phyloP scores from a whole-genome alignment of 2,113 vertebrate species.

The Oxyura jamaicensis region DNA sequence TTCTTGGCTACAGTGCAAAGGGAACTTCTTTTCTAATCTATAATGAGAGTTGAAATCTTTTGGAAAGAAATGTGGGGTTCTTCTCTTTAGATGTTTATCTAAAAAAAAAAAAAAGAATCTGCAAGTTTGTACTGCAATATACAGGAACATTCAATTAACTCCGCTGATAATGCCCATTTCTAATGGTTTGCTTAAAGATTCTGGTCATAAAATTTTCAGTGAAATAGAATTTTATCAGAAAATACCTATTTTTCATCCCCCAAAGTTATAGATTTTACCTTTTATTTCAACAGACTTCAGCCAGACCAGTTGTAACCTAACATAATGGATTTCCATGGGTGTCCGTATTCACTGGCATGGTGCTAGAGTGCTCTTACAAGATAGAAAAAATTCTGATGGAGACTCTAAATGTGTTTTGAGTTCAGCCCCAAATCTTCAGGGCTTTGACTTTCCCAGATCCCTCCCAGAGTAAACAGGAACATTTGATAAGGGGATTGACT shows the following conservation, averaged over 20 bases:
- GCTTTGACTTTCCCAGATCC: background rate
- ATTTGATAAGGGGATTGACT: background rate
- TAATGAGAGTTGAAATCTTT: background rate
- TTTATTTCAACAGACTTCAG: background rate
- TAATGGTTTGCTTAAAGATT: background rate
- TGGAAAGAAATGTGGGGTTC: background rate
- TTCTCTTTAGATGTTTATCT: background rate
- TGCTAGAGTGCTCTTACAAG: background rate
- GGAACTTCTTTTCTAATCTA: background rate
- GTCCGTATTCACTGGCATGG: background rate
- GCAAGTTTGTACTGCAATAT: background rate
- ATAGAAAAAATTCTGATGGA: background rate
- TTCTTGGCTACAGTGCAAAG: background rate
- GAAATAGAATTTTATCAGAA: background rate
- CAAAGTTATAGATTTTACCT: background rate
- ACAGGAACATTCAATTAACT: background rate
- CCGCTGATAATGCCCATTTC: background rate
- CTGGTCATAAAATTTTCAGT: background rate
- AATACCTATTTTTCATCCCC: background rate
- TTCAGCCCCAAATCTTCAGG: background rate
- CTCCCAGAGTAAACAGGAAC: background rate
- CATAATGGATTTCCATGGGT: accelerated
- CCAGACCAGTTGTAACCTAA: background rate
- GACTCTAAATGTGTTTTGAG: background rate
- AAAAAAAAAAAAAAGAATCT: background rate